These are phyloP conservation scores for Eunapius fragilis DNA, from an alignment of 37 sponge, comb jelly and placozoan species.

Conservation along the genomic window DNA sequence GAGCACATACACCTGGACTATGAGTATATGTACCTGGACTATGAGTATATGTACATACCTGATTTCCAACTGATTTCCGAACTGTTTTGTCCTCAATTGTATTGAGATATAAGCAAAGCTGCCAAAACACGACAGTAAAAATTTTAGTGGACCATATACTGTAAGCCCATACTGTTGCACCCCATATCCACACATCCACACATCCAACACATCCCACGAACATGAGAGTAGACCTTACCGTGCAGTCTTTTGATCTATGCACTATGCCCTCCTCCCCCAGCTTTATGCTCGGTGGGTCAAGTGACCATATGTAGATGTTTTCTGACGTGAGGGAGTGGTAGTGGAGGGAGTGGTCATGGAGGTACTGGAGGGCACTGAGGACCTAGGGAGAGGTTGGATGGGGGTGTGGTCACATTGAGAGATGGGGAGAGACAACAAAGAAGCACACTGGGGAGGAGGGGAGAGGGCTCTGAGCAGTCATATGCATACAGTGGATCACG, in stretches of 20 bases:
- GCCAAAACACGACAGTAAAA: too few species aligned
- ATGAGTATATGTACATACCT: neutral
- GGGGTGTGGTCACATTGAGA: too few species aligned
- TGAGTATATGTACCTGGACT: neutral
- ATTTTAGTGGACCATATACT: neutral
- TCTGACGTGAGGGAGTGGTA: conserved; percentile 51
- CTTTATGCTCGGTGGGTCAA: conserved; percentile 61
- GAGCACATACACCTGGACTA: too few species aligned
- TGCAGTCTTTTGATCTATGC: conserved; percentile 37
- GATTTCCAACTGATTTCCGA: neutral
- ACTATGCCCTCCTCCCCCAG: conserved; percentile 70
- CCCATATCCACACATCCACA: too few species aligned
- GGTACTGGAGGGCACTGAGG: conserved; percentile 46
- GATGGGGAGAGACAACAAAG: too few species aligned
- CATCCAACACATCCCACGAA: too few species aligned
- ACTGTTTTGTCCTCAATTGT: too few species aligned
- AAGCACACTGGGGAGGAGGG: neutral
- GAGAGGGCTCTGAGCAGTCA: neutral
- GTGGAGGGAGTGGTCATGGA: conserved; percentile 18
- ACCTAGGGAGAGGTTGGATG: conserved; percentile 28
- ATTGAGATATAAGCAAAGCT: too few species aligned
- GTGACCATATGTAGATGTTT: conserved; percentile 59
- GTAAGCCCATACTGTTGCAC: neutral
- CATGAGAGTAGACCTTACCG: too few species aligned
- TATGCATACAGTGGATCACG: too few species aligned